Base-by-base conservation (phyloP, 30 jellyfish, hydroid and myxozoan genomes). In the Cassiopea xamachana region DNA sequence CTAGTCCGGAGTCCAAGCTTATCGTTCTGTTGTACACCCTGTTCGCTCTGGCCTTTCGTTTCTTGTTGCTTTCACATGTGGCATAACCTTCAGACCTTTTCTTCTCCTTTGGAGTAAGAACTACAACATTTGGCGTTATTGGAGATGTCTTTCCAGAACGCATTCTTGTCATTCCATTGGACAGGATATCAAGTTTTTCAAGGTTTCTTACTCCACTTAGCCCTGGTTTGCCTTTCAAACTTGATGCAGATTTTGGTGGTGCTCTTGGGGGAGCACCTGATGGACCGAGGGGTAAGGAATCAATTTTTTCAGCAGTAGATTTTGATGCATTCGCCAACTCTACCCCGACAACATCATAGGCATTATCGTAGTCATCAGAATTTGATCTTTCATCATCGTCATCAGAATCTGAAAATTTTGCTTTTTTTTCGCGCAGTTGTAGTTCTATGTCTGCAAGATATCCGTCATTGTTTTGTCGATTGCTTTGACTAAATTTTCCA, bases 201-300 rank as follows among this genome's bases (percentile, higher is more conserved):
- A 82, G 71, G 27, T 49, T 84, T 86, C 51, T 75, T 45, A 75
- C 82, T 16, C 84, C 69, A 61, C 17, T 61, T 58, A 87, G 58
- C 14, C 74, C 94, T 10, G 89, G 94, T 64, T 77, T 77, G 15
- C 94, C 94, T 67, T 87, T 87, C 55, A 87, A 9, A 69, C 94
- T 87, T 55, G 88, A 89, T 1, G 89, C 89, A 19, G 94, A 87
- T 64, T 75, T 77, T 39, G 94, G 94, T 48, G 94, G 94, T 43
- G 94, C 94, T 27, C 58, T 59, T 10, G 94, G 94, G 44, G 94
- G 94, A 46, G 89, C 94, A 62, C 94, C 94, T 27, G 94, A 87
- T 75, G 94, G 94, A 60, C 94, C 94, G 19, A 87, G 60, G 8
- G 94, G 94, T 19, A 87, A 61, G 15, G 81, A 14, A 76, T 87